Base-by-base conservation (phyloP, 2,888 invertebrate species). In the Spilarctia lutea region DNA sequence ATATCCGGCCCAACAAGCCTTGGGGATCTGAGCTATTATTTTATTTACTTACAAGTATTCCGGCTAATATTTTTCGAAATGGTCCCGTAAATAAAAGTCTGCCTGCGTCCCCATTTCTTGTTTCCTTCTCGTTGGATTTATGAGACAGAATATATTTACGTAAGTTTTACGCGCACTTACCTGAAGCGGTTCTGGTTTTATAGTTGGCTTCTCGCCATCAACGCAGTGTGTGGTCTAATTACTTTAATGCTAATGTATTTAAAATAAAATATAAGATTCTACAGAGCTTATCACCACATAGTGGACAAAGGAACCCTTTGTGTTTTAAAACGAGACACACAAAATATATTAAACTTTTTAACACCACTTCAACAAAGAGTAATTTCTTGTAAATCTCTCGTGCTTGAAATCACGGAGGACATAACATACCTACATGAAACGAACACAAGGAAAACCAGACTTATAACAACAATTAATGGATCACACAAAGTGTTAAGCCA, bases 11-110 rank as follows among this genome's bases (percentile, higher is more conserved):
- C 72, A 48, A 8, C 48, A 35, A 79, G 77, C 82, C 52, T 68
- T 77, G 65, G 75, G 78, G 81, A 79, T 72, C 73, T 80, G 75
- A 72, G 75, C 75, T 76, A 77, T 75, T 80, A 83, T 80, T 85
- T 83, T 85, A 83, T 85, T 83, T 78, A 79, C 78, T 83, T 74
- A 77, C n/a, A 75, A 80, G 73, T 69, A 79, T 75, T 74, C 68
- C 70, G 65, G 72, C 75, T 78, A 83, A 83, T 79, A 85, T 83
- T 68, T 83, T 80, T 80, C 66, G 79, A 75, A 77, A 74, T 71
- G 48, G 65, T 66, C 39, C 71, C 65, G 66, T 81, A 75, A 71
- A 77, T 75, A 81, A 72, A 75, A 71, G 42, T 74, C 66, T 66
- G 60, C 65, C 30, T 56, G 63, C 52, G 48, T 73, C 42, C 67